A percentile compares a stretch with the other conserved stretches of the same genome.
Evolutionary conservation across 2,888 invertebrate species (phyloP).

Genomic region (Drosophila subquinaria): DNA sequence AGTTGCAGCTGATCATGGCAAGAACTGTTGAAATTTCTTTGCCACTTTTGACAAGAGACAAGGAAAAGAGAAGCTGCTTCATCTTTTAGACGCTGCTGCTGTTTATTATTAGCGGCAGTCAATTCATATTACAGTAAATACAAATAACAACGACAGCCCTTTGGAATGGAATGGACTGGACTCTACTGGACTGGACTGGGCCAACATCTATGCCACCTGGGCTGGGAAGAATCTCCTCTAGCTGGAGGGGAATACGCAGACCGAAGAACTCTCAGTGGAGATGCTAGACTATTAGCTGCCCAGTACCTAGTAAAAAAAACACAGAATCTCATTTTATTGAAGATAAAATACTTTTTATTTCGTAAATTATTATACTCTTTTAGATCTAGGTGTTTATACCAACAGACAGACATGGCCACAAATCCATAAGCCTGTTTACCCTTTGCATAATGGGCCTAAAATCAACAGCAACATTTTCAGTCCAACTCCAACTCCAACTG

Average conservation of each 20-base stretch:
- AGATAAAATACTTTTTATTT: too few species aligned
- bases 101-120: slow-evolving; percentile 78
- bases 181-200: neutral
- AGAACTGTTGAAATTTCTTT: slow-evolving; percentile 54
- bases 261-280: neutral
- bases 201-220: slow-evolving; percentile 52
- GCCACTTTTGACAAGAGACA: slow-evolving; percentile 14
- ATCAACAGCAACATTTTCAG: neutral
- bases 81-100: slow-evolving; percentile 32
- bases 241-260: slow-evolving; percentile 3
- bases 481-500: slow-evolving; percentile 2
- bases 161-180: neutral
- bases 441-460: neutral
- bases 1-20: slow-evolving; percentile 66
- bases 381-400: too few species aligned
- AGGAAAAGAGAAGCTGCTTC: neutral
- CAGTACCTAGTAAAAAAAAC: neutral
- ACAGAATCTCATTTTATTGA: too few species aligned
- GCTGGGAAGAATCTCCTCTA: neutral
- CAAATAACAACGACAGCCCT: slow-evolving; percentile 63
- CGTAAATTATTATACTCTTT: too few species aligned
- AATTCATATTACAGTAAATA: slow-evolving; percentile 78
- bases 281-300: neutral
- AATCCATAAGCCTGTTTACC: neutral
- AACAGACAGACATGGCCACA: neutral